Percentiles rank a stretch among this genome's conserved stretches.
Conservation (phyloP, 2,113 vertebrate genomes). For the Pipra filicauda region DNA sequence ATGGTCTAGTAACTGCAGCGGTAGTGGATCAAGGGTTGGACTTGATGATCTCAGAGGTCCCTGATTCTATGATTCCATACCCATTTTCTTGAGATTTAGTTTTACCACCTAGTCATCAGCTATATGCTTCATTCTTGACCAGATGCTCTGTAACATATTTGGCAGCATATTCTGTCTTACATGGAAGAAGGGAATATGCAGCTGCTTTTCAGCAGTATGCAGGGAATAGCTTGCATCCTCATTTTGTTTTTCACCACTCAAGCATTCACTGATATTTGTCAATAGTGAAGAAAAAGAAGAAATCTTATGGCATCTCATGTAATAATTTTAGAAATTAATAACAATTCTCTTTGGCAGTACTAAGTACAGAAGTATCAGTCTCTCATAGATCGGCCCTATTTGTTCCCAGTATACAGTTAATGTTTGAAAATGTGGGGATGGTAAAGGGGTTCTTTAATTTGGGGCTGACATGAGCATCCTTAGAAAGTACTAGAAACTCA, state of each 20-base stretch:
- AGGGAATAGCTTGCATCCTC: not conserved
- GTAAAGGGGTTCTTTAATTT: not conserved
- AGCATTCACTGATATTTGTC: not conserved
- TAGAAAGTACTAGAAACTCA: not conserved
- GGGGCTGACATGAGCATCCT: not conserved
- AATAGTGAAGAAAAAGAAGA: not conserved
- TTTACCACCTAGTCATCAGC: not conserved
- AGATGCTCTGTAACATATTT: not conserved
- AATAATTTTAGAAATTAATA: not conserved
- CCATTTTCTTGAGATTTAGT: not conserved
- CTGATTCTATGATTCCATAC: too few relatives aligned
- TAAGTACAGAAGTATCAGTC: not conserved
- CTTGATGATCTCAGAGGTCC: too few relatives aligned
- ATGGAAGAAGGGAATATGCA: not conserved
- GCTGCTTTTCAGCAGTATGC: not conserved
- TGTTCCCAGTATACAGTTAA: not conserved
- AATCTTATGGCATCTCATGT: not conserved
- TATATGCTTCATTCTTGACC: not conserved
- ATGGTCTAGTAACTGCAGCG: too few relatives aligned
- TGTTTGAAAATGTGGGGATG: not conserved
- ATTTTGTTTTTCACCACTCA: not conserved
- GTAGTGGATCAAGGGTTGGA: too few relatives aligned
- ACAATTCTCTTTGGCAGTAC: not conserved
- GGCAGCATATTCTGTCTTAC: not conserved
- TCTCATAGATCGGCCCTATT: not conserved